These are phyloP conservation scores for Tachina grossa DNA, from an alignment of 2,888 invertebrate species.

Conservation along the genomic window DNA sequence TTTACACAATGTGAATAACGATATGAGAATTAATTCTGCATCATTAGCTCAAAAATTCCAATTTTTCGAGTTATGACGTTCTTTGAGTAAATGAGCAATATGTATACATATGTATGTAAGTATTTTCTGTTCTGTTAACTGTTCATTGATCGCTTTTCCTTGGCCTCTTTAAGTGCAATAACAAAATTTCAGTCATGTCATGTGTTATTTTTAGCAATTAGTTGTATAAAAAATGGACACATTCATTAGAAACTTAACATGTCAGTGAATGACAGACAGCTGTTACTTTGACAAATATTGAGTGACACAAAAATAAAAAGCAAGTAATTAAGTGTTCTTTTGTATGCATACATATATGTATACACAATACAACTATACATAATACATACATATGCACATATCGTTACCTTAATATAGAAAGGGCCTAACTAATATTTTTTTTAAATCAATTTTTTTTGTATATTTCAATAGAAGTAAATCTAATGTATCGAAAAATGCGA, in stretches of 20 bases:
- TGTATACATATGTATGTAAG: not conserved
- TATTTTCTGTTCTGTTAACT: not conserved
- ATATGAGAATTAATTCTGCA: too few relatives aligned
- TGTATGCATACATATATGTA: not conserved
- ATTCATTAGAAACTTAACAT: slow-evolving; percentile 26
- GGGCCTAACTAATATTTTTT: too few relatives aligned
- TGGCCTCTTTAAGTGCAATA: slow-evolving; percentile 4
- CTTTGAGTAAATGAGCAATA: too few relatives aligned
- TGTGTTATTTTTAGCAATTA: slow-evolving; percentile 16
- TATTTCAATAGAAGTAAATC: too few relatives aligned
- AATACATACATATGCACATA: too few relatives aligned
- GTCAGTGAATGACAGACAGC: slow-evolving; percentile 42
- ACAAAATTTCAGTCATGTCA: not conserved
- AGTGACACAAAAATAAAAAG: slow-evolving; percentile 1
- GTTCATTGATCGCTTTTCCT: slow-evolving; percentile 2
- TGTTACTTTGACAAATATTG: slow-evolving; percentile 40
- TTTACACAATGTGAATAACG: too few relatives aligned
- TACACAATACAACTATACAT: too few relatives aligned
- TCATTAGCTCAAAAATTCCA: too few relatives aligned
- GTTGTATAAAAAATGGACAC: slow-evolving; percentile 28
- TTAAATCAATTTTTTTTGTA: too few relatives aligned
- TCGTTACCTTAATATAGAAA: too few relatives aligned
- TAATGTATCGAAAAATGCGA: too few relatives aligned
- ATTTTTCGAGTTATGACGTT: too few relatives aligned
- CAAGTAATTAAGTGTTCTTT: slow-evolving; percentile 9